Base-by-base conservation (phyloP, 92 coral and sea anemone species). In the Phenganax stokvisi region DNA sequence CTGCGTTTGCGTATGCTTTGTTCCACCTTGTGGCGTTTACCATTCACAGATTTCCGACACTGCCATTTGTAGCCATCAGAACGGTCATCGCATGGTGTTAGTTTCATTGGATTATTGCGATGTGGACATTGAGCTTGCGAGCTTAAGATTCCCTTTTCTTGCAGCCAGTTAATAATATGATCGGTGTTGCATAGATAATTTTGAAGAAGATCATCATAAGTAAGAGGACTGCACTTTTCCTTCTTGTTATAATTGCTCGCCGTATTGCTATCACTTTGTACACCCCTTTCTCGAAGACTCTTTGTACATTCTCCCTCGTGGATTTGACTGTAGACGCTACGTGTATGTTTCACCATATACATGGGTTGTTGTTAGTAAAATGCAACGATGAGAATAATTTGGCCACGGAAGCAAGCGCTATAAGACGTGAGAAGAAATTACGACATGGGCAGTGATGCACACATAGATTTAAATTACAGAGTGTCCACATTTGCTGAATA, bases 21-120 rank as follows among this genome's bases (percentile, higher is more conserved):
- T 37, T 81, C 85, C n/a, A 53, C 54, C 28, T 20, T 47, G 69
- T 81, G 85, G 10, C 44, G 74, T 55, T 68, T 81, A 12, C 44
- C 15, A 31, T 55, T 68, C 68, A 9, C 27, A 10, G 51, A 12
- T 44, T 29, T 27, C 62, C 83, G 20, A 67, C 72, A 67, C 47
- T 67, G 30, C 29, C 29, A 67, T 30, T 67, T 67, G 72, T 10
- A 67, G 47, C 72, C 72, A 7, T 67, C 12, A 11, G 72, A 67
- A 27, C 74, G 72, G 44, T 80, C 72, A 6, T 64, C 6, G 17
- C 60, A 80, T n/a, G 73, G 25, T 54, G 12, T 60, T 52, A 58
- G 59, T 15, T 8, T 77, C 82, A 77, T 77, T 16, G 13, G 20
- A 10, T 77, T 54, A 20, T 59, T 37, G 51, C 82, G 57, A 59